These are phyloP conservation scores for Seladonia tumulorum DNA, from an alignment of 2,888 invertebrate species.

Conservation along the genomic window DNA sequence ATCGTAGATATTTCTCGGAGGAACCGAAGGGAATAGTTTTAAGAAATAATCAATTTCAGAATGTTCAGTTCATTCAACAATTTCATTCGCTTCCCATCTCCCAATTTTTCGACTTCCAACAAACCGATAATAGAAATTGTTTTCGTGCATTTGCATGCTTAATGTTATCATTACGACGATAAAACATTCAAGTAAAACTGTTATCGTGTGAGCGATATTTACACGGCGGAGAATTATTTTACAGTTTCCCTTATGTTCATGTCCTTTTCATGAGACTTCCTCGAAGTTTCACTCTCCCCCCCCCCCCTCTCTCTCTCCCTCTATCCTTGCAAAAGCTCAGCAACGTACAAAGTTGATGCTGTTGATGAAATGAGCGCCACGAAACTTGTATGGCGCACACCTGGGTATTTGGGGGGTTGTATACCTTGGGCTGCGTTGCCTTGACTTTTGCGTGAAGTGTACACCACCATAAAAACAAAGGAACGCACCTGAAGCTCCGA, in stretches of 20 bases:
- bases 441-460: neutral
- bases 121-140: neutral
- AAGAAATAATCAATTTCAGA: neutral
- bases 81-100: neutral
- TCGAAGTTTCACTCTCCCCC: neutral
- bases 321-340: neutral
- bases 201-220: neutral
- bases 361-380: neutral
- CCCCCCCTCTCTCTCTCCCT: neutral
- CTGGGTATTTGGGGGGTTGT: neutral
- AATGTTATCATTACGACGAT: neutral
- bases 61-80: neutral
- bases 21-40: neutral
- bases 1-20: conserved; percentile 31
- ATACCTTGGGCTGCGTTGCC: neutral
- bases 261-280: neutral
- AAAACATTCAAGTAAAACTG: neutral
- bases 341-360: neutral
- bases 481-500: neutral
- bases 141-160: neutral
- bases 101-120: neutral
- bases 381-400: neutral
- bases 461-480: neutral
- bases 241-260: neutral
- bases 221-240: neutral